Evolutionary conservation across 2,888 invertebrate species (phyloP).

Genomic region (Clanis bilineata): DNA sequence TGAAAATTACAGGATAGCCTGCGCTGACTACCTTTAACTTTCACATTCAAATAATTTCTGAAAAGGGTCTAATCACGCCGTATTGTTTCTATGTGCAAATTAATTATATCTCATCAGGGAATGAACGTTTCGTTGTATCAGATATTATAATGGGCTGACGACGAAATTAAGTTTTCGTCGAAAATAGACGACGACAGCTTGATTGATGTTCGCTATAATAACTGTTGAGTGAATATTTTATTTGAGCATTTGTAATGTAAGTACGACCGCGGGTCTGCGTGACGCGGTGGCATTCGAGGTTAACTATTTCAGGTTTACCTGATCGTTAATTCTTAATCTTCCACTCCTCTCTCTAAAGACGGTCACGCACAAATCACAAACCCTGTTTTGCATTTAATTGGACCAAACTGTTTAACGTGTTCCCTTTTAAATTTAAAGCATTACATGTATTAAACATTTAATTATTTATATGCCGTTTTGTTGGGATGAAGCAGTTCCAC

Average conservation of each 20-base stretch:
- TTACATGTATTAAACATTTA: not conserved
- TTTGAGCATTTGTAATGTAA: slow-evolving; percentile 53
- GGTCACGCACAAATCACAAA: slow-evolving; percentile 32
- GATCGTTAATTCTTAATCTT: slow-evolving; percentile 66
- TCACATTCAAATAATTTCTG: not conserved
- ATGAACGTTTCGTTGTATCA: slow-evolving; percentile 40
- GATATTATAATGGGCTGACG: slow-evolving; percentile 47
- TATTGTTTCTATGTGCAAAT: slow-evolving; percentile 36
- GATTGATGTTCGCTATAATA: slow-evolving; percentile 72
- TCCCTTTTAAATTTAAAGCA: not conserved
- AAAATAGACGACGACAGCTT: slow-evolving; percentile 68
- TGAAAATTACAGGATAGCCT: not conserved
- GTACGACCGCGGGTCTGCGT: slow-evolving; percentile 56
- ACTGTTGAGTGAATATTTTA: slow-evolving; percentile 71
- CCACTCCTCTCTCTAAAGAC: slow-evolving; percentile 52
- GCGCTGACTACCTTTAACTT: not conserved
- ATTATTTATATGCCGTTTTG: not conserved
- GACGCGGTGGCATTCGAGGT: slow-evolving; percentile 61
- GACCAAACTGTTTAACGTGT: not conserved
- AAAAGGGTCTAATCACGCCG: slow-evolving; percentile 28
- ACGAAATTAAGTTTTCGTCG: slow-evolving; percentile 68
- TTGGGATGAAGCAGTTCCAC: no score
- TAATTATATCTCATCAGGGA: slow-evolving; percentile 42
- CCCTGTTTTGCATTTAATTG: slow-evolving; percentile 42
- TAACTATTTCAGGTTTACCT: slow-evolving; percentile 66